Conservation (phyloP, 1,140 invertebrate genomes). For the Listronotus bonariensis region DNA sequence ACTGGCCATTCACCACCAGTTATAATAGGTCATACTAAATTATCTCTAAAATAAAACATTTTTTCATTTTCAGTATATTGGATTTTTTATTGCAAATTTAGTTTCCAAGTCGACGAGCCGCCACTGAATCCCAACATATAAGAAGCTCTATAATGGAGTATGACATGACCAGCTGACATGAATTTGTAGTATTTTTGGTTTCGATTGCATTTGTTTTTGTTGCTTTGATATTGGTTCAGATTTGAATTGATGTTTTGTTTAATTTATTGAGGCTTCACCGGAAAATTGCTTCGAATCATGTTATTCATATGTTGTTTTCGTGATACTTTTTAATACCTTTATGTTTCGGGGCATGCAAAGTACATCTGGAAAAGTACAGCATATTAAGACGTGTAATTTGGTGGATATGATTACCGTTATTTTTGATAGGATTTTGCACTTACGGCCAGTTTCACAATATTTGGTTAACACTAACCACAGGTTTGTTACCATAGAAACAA, state of each 20-base stretch:
- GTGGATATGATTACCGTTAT: too few relatives aligned
- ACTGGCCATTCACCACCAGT: too few relatives aligned
- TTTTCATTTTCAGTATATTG: too few relatives aligned
- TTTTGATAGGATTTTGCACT: too few relatives aligned
- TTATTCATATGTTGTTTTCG: slow-evolving; percentile 8
- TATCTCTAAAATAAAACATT: too few relatives aligned
- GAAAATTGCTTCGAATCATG: slow-evolving; percentile 11
- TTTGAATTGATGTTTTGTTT: slow-evolving; percentile 13
- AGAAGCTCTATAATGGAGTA: slow-evolving; percentile 3
- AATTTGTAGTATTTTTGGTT: slow-evolving; percentile 9
- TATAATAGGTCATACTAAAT: too few relatives aligned
- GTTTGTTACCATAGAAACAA: too few relatives aligned
- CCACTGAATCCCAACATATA: slow-evolving; percentile 1
- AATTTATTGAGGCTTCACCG: slow-evolving; percentile 14
- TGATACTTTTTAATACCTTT: slow-evolving; percentile 4
- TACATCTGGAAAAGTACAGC: too few relatives aligned
- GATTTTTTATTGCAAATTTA: too few relatives aligned
- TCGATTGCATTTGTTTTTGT: slow-evolving; percentile 12
- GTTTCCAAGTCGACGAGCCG: not conserved
- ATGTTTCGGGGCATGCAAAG: slow-evolving; percentile 4
- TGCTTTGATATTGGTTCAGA: slow-evolving; percentile 6
- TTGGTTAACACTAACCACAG: too few relatives aligned
- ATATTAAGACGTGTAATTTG: too few relatives aligned
- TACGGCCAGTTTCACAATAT: too few relatives aligned
- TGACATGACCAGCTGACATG: slow-evolving; percentile 6